Base-by-base conservation (phyloP, 2,888 invertebrate genomes). In the Deilephila porcellus region DNA sequence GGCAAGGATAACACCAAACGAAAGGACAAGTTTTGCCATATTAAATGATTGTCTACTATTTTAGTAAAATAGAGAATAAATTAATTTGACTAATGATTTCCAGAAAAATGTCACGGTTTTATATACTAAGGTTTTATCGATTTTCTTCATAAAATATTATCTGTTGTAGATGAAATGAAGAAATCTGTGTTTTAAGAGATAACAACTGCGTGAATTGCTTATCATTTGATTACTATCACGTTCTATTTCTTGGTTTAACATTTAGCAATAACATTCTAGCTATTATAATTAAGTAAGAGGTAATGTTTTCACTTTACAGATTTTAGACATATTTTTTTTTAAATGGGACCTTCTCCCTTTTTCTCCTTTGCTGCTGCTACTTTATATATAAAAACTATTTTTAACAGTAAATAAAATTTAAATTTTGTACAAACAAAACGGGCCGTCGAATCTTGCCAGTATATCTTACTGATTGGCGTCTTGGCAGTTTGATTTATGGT, bases 181-280 rank as follows among this genome's bases (percentile, higher is more conserved):
- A 52, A 67, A 52, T n/a, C 8, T n/a, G 19, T n/a, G 17, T 19
- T 63, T 34, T 63, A 64, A 19, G 5, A 45, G 64, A 64, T 64
- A 64, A 64, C n/a, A 37, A 20, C 20, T 8, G 34, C 64, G 37
- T 64, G 45, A 25, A 52, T 45, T 67, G 20, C 17, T 67, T 67
- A 67, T 67, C 67, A 67, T 25, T 25, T 17, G 25, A 20, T 67
- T 20, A 67, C 17, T 67, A 67, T 25, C 67, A 67, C 67, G 67
- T 67, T 14, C 45, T 29, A 52, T 17, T 67, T 52, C 45, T 52
- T 45, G 4, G 11, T 25, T 63, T 11, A 5, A 52, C 7, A 8
- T 20, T 52, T 45, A n/a, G 52, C 25, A 67, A 67, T n/a, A 56
- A 56, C n/a, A 56, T n/a, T 56, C 6, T 17, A 56, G 17, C 1